These are phyloP conservation scores for Dicentrarchus labrax DNA, from an alignment of 2,113 vertebrate species.

Conservation along the genomic window DNA sequence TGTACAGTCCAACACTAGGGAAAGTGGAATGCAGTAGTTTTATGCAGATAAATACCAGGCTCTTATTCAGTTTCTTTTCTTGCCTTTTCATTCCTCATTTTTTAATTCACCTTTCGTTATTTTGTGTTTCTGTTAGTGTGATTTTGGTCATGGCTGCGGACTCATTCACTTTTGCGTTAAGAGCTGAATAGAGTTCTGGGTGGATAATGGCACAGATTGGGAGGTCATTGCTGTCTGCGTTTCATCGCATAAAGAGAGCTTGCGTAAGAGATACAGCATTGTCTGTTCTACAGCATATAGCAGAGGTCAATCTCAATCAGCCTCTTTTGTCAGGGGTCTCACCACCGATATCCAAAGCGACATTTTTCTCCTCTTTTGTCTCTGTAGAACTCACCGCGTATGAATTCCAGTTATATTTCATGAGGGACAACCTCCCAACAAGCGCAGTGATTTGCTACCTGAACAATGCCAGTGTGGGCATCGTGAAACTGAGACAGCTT, in stretches of 20 bases:
- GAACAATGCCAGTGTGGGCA: slow-evolving; percentile 66
- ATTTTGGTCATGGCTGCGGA: slow-evolving; percentile 58
- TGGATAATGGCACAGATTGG: slow-evolving; percentile 43
- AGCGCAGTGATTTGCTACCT: slow-evolving; percentile 47
- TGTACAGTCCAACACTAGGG: neutral
- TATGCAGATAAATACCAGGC: slow-evolving; percentile 19
- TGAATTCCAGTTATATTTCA: slow-evolving; percentile 63
- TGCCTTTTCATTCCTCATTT: slow-evolving; percentile 43
- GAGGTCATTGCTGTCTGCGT: slow-evolving; percentile 66
- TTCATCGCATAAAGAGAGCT: slow-evolving; percentile 52
- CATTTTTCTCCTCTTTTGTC: slow-evolving; percentile 50
- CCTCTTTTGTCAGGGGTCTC: slow-evolving; percentile 59
- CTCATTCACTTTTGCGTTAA: slow-evolving; percentile 34
- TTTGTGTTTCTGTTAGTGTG: slow-evolving; percentile 14
- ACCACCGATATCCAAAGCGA: no score
- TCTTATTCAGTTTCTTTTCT: slow-evolving; percentile 12
- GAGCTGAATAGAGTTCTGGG: slow-evolving; percentile 62
- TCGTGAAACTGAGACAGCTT: slow-evolving; percentile 64
- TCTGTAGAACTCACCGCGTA: slow-evolving; percentile 6
- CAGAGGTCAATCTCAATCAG: slow-evolving; percentile 70
- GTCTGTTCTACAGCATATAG: slow-evolving; percentile 47
- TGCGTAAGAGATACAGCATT: slow-evolving; percentile 68
- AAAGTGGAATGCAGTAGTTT: slow-evolving; percentile 10
- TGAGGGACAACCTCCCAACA: slow-evolving; percentile 44
- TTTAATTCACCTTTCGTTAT: slow-evolving; percentile 23